phyloP scores from a whole-genome alignment of 2,888 invertebrate genomes.

The Nemoura dubitans region DNA sequence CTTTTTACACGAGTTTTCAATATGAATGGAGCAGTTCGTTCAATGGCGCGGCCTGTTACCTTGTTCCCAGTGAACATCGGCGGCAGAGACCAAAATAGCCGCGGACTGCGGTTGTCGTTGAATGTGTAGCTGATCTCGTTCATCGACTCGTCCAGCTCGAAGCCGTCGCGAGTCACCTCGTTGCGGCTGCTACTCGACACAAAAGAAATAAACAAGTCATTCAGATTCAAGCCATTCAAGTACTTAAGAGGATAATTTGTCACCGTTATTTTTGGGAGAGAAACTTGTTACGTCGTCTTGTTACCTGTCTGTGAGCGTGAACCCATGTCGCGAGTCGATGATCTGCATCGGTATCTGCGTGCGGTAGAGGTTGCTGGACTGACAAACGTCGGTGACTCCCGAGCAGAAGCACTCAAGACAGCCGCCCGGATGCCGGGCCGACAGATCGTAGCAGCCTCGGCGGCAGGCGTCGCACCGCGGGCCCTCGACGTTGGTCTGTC shows the following conservation, averaged over 20 bases:
- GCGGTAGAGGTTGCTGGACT: conserved; percentile 71
- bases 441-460: conserved; percentile 81
- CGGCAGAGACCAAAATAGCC: conserved; percentile 81
- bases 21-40: too few species aligned
- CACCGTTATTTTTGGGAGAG: too few species aligned
- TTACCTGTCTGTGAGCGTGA: conserved; percentile 71
- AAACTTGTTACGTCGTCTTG: too few species aligned
- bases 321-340: conserved; percentile 65
- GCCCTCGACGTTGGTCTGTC: conserved; percentile 80
- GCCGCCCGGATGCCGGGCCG: conserved; percentile 74
- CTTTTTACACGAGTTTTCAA: too few species aligned
- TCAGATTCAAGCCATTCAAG: too few species aligned
- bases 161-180: conserved; percentile 62
- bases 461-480: conserved; percentile 80
- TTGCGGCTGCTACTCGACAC: conserved; percentile 57
- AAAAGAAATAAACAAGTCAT: conserved; percentile 39
- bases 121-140: conserved; percentile 72
- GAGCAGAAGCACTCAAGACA: conserved; percentile 91
- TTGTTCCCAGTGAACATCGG: conserved; percentile 68
- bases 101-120: conserved; percentile 59
- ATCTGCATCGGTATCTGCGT: conserved; percentile 74
- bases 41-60: conserved; percentile 54
- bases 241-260: too few species aligned
- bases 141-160: conserved; percentile 64
- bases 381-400: conserved; percentile 78